Conservation (phyloP, 2,113 vertebrate genomes). For the Arothron firmamentum region DNA sequence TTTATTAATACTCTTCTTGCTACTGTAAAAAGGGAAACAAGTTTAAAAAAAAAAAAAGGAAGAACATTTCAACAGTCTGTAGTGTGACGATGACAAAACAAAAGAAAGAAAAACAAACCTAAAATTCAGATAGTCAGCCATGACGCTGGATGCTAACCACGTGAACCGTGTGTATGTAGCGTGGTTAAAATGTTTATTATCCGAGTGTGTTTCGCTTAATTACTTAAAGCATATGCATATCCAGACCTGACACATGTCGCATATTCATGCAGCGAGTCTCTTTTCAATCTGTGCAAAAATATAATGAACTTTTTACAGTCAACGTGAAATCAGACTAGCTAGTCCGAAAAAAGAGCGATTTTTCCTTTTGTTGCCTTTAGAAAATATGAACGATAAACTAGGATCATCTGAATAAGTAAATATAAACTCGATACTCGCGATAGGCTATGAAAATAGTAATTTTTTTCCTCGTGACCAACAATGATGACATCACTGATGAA, state of each 20-base stretch:
- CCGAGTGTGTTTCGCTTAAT: conserved; percentile 12
- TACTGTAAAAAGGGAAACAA: conserved; percentile 42
- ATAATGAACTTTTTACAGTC: conserved; percentile 78
- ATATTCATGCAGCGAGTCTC: conserved; percentile 69
- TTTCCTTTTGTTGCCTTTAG: conserved; percentile 63
- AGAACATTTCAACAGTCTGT: conserved; percentile 47
- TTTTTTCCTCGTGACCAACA: conserved; percentile 56
- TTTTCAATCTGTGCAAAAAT: conserved; percentile 81
- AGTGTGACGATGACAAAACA: conserved; percentile 36
- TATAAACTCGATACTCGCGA: conserved; percentile 87
- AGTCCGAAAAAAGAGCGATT: conserved; percentile 75
- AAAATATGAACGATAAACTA: conserved; percentile 90
- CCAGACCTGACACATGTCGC: conserved; percentile 59
- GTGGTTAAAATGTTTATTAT: conserved; percentile 29
- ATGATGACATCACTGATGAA: conserved; percentile 75
- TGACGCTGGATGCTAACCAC: conserved; percentile 18
- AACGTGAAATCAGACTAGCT: conserved; percentile 78
- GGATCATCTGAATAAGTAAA: conserved; percentile 85
- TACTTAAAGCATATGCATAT: conserved; percentile 54
- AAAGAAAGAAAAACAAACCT: not conserved
- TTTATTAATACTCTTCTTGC: conserved; percentile 45
- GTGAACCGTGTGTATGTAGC: conserved; percentile 30
- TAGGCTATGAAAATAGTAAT: conserved; percentile 95
- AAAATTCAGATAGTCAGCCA: conserved; percentile 14
- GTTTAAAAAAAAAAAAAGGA: conserved; percentile 2